Base-by-base conservation (phyloP, 1,140 invertebrate genomes). In the Ruditapes philippinarum region DNA sequence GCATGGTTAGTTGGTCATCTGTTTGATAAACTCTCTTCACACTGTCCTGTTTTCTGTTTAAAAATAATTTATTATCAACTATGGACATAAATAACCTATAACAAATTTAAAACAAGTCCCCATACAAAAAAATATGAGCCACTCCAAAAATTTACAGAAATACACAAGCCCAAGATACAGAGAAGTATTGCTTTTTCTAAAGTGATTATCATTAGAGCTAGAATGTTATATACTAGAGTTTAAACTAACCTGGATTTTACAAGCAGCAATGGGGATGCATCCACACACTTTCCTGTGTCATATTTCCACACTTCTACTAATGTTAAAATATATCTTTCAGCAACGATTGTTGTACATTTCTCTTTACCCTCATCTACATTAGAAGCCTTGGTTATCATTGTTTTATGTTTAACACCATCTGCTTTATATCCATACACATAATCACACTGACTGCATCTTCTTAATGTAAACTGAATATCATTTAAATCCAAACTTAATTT, bases 271-370 rank as follows among this genome's bases (percentile, higher is more conserved):
- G 97, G 97, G 33, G 97, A 97, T 65, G 97, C 97, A 96, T 98
- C 97, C 31, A 98, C 96, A 96, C 97, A 98, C 94, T 97, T 98
- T 76, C 96, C 95, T 73, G 97, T 96, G 94, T 98, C 94, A 94
- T 96, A 97, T 54, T 95, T 96, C 97, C 97, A 97, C 5, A 82
- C 68, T 14, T 91, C 33, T 36, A 70, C 60, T 38, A 89, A 70
- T n/a, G n/a, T 19, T 0, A 83, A 28, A 45, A 31, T 17, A 36
- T 5, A 79, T 1, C 3, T 62, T 22, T 33, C 54, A 33, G n/a
- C 31, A 36, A 36, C 51, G 65, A n/a, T 45, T 68, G 22, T 36
- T 7, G 11, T 7, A 4, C 33, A 4, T 4, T 57, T 22, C 5
- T 5, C 19, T 22, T 57, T 57, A 12, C 54, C 54, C 5, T 5